phyloP scores from a whole-genome alignment of 2,888 invertebrate genomes.

The Gymnocheta viridis region DNA sequence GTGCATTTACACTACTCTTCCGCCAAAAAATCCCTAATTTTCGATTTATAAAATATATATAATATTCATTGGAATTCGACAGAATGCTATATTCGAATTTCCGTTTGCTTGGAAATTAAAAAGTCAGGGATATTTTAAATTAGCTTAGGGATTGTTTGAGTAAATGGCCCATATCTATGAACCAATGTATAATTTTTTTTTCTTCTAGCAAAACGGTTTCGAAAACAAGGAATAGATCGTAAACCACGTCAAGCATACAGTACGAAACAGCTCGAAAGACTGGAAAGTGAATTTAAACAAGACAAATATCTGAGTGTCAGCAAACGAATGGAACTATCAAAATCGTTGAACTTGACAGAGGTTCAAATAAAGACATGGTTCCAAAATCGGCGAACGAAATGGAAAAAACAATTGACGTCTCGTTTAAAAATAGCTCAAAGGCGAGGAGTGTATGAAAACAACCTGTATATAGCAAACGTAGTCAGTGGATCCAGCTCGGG shows the following conservation, averaged over 20 bases:
- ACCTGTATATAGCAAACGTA: slow-evolving; percentile 84
- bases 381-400: slow-evolving; percentile 94
- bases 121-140: too few relatives aligned
- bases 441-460: slow-evolving; percentile 87
- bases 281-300: slow-evolving; percentile 99
- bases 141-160: too few relatives aligned
- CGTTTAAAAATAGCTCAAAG: slow-evolving; percentile 93
- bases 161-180: too few relatives aligned
- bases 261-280: slow-evolving; percentile 97
- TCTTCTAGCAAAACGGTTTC: slow-evolving; percentile 87
- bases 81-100: too few relatives aligned
- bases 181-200: not conserved
- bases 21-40: too few relatives aligned
- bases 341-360: slow-evolving; percentile 96
- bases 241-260: slow-evolving; percentile 97
- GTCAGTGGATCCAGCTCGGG: not conserved
- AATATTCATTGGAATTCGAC: too few relatives aligned
- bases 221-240: slow-evolving; percentile 92
- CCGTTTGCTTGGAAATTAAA: too few relatives aligned
- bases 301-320: slow-evolving; percentile 98
- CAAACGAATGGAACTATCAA: slow-evolving; percentile 96
- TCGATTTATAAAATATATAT: too few relatives aligned
- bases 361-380: slow-evolving; percentile 96
- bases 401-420: slow-evolving; percentile 99
- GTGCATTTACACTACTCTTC: too few relatives aligned